Evolutionary conservation across 1,140 invertebrate genomes (phyloP).

Genomic region (Popillia japonica): DNA sequence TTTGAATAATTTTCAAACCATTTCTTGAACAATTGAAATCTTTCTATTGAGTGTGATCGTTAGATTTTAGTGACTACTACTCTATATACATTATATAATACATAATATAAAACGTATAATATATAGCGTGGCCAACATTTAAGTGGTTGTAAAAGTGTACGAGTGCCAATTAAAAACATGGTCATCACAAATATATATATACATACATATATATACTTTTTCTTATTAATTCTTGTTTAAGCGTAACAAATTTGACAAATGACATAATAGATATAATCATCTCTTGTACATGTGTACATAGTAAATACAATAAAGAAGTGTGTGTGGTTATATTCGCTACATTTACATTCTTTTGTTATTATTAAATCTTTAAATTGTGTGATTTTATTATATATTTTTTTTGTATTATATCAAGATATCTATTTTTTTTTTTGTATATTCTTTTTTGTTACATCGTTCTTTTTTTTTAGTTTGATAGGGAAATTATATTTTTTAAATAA

Average conservation of each 20-base stretch:
- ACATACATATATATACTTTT: background rate
- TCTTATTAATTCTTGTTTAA: background rate
- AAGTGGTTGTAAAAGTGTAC: slow-evolving; percentile 41
- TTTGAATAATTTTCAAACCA: slow-evolving; percentile 37
- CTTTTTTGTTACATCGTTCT: slow-evolving; percentile 25
- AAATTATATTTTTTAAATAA: slow-evolving; percentile 37
- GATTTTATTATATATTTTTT: background rate
- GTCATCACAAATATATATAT: slow-evolving; percentile 36
- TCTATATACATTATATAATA: background rate
- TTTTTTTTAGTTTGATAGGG: background rate
- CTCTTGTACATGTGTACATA: background rate
- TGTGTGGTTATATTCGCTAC: background rate
- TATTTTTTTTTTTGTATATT: slow-evolving; percentile 30
- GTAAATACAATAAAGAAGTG: background rate
- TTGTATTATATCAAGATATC: background rate
- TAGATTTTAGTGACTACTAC: slow-evolving; percentile 50
- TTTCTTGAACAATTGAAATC: slow-evolving; percentile 41
- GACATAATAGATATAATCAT: background rate
- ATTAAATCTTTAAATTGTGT: too few relatives aligned
- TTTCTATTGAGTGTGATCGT: slow-evolving; percentile 51
- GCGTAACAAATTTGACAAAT: background rate
- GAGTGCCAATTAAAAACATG: slow-evolving; percentile 42
- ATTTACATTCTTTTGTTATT: background rate
- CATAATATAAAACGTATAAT: slow-evolving; percentile 1
- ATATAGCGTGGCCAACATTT: slow-evolving; percentile 46